Conservation (phyloP, 2,888 invertebrate genomes). For the Chrysolina oricalcia region DNA sequence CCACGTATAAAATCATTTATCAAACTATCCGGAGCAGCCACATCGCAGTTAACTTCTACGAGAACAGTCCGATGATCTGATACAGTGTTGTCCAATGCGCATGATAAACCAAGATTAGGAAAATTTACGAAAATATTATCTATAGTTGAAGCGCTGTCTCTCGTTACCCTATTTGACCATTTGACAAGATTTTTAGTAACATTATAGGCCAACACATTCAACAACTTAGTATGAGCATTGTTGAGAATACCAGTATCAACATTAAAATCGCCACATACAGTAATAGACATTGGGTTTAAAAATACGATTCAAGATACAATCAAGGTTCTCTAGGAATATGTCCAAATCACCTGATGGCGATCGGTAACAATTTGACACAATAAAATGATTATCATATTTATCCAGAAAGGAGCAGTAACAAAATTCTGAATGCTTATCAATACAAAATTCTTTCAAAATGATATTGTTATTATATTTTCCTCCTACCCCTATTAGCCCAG, state of each 20-base stretch:
- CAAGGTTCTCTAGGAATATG: conserved; percentile 24
- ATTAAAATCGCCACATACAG: conserved; percentile 34
- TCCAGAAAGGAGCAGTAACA: conserved; percentile 17
- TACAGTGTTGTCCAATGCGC: too few relatives aligned
- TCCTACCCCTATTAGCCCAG: too few relatives aligned
- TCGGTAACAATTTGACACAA: too few relatives aligned
- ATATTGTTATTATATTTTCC: conserved; percentile 25
- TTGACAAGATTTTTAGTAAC: conserved; percentile 20
- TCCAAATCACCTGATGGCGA: too few relatives aligned
- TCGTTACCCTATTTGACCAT: conserved; percentile 24
- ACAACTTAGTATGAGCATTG: conserved; percentile 25
- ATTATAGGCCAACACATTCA: conserved; percentile 24
- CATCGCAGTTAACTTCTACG: too few relatives aligned
- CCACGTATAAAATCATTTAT: too few relatives aligned
- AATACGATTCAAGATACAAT: conserved; percentile 14
- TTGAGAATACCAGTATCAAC: conserved; percentile 3
- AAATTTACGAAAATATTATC: conserved; percentile 28
- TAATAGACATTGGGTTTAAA: too few relatives aligned
- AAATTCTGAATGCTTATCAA: conserved; percentile 29
- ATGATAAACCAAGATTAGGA: too few relatives aligned
- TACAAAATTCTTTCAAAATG: conserved; percentile 22
- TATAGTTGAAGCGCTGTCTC: neutral
- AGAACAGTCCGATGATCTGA: too few relatives aligned
- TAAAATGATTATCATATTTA: too few relatives aligned
- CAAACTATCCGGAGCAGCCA: too few relatives aligned